Evolutionary conservation across 2,113 vertebrate genomes (phyloP).

Genomic region (Pantherophis guttatus): DNA sequence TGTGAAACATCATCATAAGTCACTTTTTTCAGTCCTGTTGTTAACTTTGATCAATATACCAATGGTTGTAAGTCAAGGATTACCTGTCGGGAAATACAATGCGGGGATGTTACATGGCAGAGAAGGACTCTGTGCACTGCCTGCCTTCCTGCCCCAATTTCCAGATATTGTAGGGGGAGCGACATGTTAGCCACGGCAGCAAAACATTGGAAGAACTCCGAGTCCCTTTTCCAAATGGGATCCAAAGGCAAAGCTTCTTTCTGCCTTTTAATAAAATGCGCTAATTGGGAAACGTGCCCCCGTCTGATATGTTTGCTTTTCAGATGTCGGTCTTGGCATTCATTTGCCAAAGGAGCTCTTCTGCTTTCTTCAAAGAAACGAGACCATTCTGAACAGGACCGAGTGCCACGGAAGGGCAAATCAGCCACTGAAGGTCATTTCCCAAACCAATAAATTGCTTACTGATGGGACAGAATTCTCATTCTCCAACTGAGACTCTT

Average conservation of each 20-base stretch:
- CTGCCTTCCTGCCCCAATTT: not conserved
- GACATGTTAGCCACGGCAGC: not conserved
- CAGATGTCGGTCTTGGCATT: not conserved
- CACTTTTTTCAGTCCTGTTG: not conserved
- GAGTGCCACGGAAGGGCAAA: not conserved
- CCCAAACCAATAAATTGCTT: not conserved
- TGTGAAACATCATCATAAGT: not conserved
- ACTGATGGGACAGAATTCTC: not conserved
- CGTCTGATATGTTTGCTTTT: not conserved
- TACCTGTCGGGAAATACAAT: not conserved
- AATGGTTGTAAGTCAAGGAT: not conserved
- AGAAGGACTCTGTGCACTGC: not conserved
- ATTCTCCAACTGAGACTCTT: not conserved
- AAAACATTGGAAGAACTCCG: not conserved
- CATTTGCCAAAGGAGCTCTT: not conserved
- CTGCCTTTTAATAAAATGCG: not conserved
- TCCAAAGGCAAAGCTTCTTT: not conserved
- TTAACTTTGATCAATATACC: not conserved
- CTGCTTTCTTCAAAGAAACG: not conserved
- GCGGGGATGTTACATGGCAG: not conserved
- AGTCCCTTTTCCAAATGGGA: not conserved
- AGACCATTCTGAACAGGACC: not conserved
- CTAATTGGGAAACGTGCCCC: not conserved
- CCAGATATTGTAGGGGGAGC: not conserved
- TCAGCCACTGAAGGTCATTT: not conserved